A percentile compares a stretch with the other conserved stretches of the same genome.
These are phyloP conservation scores for Andrena bicolor DNA, from an alignment of 2,888 invertebrate genomes.

Conservation along the genomic window DNA sequence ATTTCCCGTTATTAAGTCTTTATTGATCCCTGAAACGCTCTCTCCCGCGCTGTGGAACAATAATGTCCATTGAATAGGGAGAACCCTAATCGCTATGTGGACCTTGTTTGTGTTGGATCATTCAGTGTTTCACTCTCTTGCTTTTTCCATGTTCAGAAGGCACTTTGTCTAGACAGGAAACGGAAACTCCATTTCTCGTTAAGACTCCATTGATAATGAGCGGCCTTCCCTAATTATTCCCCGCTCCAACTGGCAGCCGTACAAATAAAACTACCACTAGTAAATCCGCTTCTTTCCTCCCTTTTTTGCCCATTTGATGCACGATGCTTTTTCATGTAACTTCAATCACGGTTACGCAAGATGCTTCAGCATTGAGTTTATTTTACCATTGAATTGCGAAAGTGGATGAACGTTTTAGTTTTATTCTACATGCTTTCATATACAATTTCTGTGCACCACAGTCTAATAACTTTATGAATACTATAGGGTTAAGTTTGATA, in stretches of 20 bases:
- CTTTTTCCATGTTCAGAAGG: constrained; percentile 59
- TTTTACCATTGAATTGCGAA: background rate
- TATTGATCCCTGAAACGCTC: background rate
- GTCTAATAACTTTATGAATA: too few relatives aligned
- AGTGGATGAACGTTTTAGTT: background rate
- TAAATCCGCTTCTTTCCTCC: constrained; percentile 35
- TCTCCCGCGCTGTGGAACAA: background rate
- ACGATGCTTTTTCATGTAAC: constrained; percentile 43
- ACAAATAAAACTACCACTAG: constrained; percentile 55
- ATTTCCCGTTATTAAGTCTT: background rate
- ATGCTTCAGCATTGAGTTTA: constrained; percentile 21
- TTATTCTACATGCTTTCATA: background rate
- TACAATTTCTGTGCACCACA: background rate
- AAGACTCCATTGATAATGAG: constrained; percentile 76
- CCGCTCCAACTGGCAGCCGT: constrained; percentile 45
- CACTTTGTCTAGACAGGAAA: constrained; percentile 79
- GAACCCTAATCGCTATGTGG: constrained; percentile 30
- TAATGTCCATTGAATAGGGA: constrained; percentile 28
- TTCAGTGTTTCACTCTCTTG: constrained; percentile 64
- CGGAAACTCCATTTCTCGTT: constrained; percentile 72
- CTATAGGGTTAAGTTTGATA: too few relatives aligned
- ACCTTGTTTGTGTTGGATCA: constrained; percentile 43
- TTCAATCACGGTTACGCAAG: constrained; percentile 25
- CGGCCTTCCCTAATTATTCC: constrained; percentile 75
- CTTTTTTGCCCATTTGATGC: constrained; percentile 28